Evolutionary conservation across 2,797 vertebrate genomes (phyloP), one percentile per base, ranked within the genome.

Genomic region (Pogoniulus pusillus): DNA sequence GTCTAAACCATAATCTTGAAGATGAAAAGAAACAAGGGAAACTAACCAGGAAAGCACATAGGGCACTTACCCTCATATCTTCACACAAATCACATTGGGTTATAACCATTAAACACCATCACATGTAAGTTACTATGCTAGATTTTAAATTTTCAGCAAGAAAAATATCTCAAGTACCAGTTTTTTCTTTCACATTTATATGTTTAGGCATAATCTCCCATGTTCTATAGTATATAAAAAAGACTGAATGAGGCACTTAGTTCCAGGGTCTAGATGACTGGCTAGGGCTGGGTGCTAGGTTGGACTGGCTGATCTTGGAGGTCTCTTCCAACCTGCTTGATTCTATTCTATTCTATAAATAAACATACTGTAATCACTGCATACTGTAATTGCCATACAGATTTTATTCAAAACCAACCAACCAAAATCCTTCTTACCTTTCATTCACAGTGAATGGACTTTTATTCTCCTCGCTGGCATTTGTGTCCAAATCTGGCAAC

Each of bases 351-450:
- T n/a, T n/a, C n/a, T 85, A 88, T 39, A 75, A 90, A 39, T 24
- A 72, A 71, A 10, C 24, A 72, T 37, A 63, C 71, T 41, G 63
- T 75, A 37, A 87, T 17, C 32, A 18, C 51, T 63, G 29, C 11
- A 35, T 64, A 59, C 9, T 23, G 14, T 41, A 79, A 47, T 17
- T 86, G 9, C n/a, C 39, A 49, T 29, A 39, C 1, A 82, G 45
- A 60, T 60, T 59, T 37, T 68, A 57, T 4, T 1, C 8, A 4
- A 1, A 39, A 75, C 70, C 34, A 43, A 68, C 30, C 27, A 54
- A 54, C 24, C 24, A 34, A 70, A 27, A 41, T 45, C 16, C 16
- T 58, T 71, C 96, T 96, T 96, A 97, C 97, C 30, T 95, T 27
- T 6, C 0, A 29, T 97, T 34, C 10, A 22, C 2, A 6, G 96